Base-by-base conservation (phyloP, 2,888 invertebrate species). In the Andrena hattorfiana region DNA sequence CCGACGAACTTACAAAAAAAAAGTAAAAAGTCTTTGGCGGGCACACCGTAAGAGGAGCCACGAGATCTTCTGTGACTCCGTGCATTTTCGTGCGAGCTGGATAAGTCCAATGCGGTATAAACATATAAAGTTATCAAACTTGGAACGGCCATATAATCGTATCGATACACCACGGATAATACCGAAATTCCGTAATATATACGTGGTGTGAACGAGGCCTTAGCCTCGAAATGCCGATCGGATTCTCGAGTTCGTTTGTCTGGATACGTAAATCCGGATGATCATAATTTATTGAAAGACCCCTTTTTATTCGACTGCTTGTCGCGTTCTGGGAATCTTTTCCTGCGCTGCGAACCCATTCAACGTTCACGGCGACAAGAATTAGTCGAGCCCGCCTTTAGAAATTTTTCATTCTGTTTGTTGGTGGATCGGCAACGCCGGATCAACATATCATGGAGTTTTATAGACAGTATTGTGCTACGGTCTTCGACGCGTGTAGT, bases 231-330 rank as follows among this genome's bases (percentile, higher is more conserved):
- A 71, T 54, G 67, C 71, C 66, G 81, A 77, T 82, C 81, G 82
- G 63, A 70, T 66, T 72, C 71, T 64, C 70, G 48, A 49, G 16
- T 70, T 8, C 70, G 76, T 79, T 84, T 86, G 76, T 80, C 71
- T 69, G 81, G 62, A 66, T 82, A 69, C 88, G 87, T 88, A 89
- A 88, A 85, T 88, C 87, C 78, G 87, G 88, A 88, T 88, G 84
- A 84, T 84, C 78, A 78, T 84, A 83, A 84, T 78, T 84, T 84
- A 78, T 83, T 48, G 75, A 42, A 74, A 88, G 75, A 64, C 73
- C 74, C 72, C 62, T 83, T 77, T 72, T 73, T 77, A 67, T 69
- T 51, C 56, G 56, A 6, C 7, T 26, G 51, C 54, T 59, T 32
- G 69, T 74, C 60, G 26, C 71, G 56, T 68, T 74, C 54, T 13